Base-by-base conservation (phyloP, 1,140 invertebrate genomes). In the Alviniconcha marisindica region DNA sequence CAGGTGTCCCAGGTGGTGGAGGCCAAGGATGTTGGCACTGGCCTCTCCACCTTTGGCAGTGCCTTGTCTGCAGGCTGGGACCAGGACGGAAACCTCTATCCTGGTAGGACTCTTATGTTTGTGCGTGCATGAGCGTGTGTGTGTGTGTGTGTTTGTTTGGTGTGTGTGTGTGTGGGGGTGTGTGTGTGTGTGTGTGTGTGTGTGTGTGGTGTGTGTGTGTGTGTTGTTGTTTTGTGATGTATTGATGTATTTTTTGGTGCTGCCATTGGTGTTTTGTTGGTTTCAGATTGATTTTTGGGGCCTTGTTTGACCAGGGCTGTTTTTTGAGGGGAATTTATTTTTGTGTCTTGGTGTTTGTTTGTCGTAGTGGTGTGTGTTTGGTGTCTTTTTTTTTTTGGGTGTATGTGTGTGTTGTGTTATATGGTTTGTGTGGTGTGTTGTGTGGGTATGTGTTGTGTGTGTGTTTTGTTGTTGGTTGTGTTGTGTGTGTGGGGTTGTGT, bases 51-150 rank as follows among this genome's bases (percentile, higher is more conserved):
- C 36, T 93, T 93, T 88, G 93, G 93, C 3, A 90, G 88, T 82
- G 90, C 91, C 1, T 60, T 92, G 51, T 91, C 92, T 36, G 90
- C 91, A 31, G 91, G 91, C 28, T 48, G 87, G 38, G 93, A 93
- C 85, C 88, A 93, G 83, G 93, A 93, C 82, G 85, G 81, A 0
- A 93, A 93, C 81, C 36, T 78, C 21, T 93, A 93, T 77, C 91
- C 92, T 77, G 88, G 88, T 88, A 60, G 54, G 82, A 48, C 40
- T 48, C 5, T 48, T 48, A 48, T 10, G 7, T 48, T 18, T 18
- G 18, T 48, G 44, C 44, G 44, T 18, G 7, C 18, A 48, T 48
- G 44, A 48, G 18, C 44, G 7, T 18, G 44, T 18, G 44, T 18
- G 44, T 48, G 7, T 48, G 44, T 18, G 5, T 48, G 44, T 48